Percentiles rank a stretch among this genome's conserved stretches.
Conservation (phyloP, 2,113 vertebrate species). For the Nycticryphes semicollaris region DNA sequence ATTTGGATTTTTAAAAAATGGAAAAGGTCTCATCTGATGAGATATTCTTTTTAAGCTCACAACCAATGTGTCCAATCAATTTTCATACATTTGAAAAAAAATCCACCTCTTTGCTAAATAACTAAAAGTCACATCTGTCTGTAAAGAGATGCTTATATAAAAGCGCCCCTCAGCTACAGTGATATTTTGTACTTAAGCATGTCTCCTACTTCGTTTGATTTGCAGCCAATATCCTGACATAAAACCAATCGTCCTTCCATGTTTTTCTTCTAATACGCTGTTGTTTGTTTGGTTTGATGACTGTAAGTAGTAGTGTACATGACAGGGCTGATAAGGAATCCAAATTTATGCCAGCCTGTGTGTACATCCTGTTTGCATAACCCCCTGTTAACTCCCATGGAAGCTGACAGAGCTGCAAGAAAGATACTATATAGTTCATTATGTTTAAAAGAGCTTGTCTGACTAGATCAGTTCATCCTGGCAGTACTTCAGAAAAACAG, state of each 20-base stretch:
- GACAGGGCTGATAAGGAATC: slow-evolving; percentile 17
- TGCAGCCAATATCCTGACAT: background rate
- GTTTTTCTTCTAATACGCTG: background rate
- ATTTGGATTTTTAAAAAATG: background rate
- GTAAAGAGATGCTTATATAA: background rate
- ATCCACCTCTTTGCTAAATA: background rate
- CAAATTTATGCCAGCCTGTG: background rate
- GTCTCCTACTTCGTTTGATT: slow-evolving; percentile 9
- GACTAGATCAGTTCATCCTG: background rate
- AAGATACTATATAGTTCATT: background rate
- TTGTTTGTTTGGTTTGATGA: slow-evolving; percentile 19
- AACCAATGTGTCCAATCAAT: background rate
- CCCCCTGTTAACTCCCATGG: background rate
- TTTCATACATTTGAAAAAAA: background rate
- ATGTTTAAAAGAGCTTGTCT: background rate
- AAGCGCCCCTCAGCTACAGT: background rate
- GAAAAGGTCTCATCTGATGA: background rate
- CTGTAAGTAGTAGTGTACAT: background rate
- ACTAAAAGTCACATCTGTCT: background rate
- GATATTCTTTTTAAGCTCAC: background rate
- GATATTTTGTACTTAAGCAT: background rate
- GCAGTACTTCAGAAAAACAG: slow-evolving; percentile 2
- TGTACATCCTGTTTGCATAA: background rate
- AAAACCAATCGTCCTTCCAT: background rate
- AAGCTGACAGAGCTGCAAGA: slow-evolving; percentile 16